Base-by-base conservation (phyloP, 2,797 vertebrate species). In the Aulostomus chinensis region DNA sequence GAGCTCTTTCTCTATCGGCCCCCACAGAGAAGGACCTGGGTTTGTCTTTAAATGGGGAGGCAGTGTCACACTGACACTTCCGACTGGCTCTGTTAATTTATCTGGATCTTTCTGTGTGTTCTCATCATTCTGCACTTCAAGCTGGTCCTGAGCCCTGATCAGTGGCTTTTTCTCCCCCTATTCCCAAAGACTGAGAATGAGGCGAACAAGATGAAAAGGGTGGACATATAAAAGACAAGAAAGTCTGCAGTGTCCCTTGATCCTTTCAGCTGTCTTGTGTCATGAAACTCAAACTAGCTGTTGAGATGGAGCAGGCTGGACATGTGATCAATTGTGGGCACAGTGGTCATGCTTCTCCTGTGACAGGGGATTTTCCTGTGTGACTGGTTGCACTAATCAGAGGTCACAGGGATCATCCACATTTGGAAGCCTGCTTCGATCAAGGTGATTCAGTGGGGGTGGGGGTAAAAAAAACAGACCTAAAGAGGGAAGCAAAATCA, bases 31-130 rank as follows among this genome's bases (percentile, higher is more conserved):
- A 68, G 58, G 78, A 50, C 76, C 52, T 66, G 72, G 63, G 60
- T 76, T 80, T 83, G 78, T 81, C 60, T 80, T 68, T 73, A 52
- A 81, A 73, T 73, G 63, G 72, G 66, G 31, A 68, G 60, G 49
- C 65, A 61, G 40, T 40, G 52, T 51, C 60, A 51, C 7, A 9
- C 52, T 58, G 13, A 51, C 74, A 69, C 36, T 32, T 81, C 68
- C 70, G 42, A 53, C 48, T 59, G 1, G 3, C 67, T 70, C 21
- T 20, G 17, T 59, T 15, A 12, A 20, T 16, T 51, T 43, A 26
- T 37, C 30, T 60, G 48, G 11, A n/a, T 60, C 52, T 36, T 24
- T 73, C 53, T 62, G 49, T 71, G 67, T 70, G 48, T 60, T 56
- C 31, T 42, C 58, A 64, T 71, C 74, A 53, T 64, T 70, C 66